A percentile compares a stretch with the other conserved stretches of the same genome.
Evolutionary conservation across 2,888 invertebrate genomes (phyloP).

Genomic region (Anoplius nigerrimus): DNA sequence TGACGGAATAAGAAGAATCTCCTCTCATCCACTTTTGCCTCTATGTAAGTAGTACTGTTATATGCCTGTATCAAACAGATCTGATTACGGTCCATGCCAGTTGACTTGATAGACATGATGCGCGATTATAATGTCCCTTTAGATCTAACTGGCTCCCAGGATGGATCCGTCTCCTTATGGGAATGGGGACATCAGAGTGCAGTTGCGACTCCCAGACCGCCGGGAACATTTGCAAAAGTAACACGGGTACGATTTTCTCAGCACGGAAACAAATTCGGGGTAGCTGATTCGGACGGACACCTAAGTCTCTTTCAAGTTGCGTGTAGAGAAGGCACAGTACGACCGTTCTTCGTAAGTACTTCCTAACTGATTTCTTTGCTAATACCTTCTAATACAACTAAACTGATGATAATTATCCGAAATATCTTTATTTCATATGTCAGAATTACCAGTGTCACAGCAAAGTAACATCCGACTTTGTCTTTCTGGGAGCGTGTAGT

Average conservation of each 20-base stretch:
- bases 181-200: slow-evolving; percentile 98
- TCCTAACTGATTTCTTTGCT: no score
- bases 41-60: slow-evolving; percentile 95
- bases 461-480: slow-evolving; percentile 97
- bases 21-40: slow-evolving; percentile 96
- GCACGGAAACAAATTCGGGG: slow-evolving; percentile 99
- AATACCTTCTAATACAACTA: no score
- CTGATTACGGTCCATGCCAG: slow-evolving; percentile 17
- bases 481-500: slow-evolving; percentile 98
- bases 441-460: slow-evolving; percentile 97
- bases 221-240: slow-evolving; percentile 96
- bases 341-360: slow-evolving; percentile 93
- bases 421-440: slow-evolving; percentile 26
- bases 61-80: not conserved
- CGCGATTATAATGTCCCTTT: slow-evolving; percentile 33
- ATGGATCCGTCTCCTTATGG: slow-evolving; percentile 97
- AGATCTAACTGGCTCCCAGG: slow-evolving; percentile 96
- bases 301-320: slow-evolving; percentile 96
- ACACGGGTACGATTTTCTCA: slow-evolving; percentile 96
- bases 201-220: slow-evolving; percentile 92
- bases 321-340: slow-evolving; percentile 83
- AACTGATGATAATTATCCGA: no score
- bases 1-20: slow-evolving; percentile 95
- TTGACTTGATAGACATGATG: no score
- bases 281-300: slow-evolving; percentile 97